Base-by-base conservation (phyloP, 1,140 invertebrate genomes). In the Elysia chlorotica region DNA sequence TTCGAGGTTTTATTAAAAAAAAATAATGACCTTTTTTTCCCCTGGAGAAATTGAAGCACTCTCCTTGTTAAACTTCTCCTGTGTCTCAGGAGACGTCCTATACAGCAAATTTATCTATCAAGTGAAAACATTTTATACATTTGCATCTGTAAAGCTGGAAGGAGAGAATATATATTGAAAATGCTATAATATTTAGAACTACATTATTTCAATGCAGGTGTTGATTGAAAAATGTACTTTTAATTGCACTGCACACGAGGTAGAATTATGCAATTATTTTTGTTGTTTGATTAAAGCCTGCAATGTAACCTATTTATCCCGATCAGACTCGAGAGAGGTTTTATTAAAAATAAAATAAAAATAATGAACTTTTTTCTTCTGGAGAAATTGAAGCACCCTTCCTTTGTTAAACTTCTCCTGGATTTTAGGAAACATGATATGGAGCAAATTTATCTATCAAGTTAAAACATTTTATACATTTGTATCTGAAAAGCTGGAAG, bases 241-340 rank as follows among this genome's bases (percentile, higher is more conserved):
- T n/a, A n/a, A n/a, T n/a, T n/a, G n/a, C n/a, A n/a, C n/a, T n/a
- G n/a, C n/a, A n/a, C n/a, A n/a, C n/a, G n/a, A n/a, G n/a, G n/a
- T n/a, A n/a, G n/a, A n/a, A n/a, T n/a, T n/a, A n/a, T n/a, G n/a
- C n/a, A n/a, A n/a, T n/a, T 48, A n/a, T 10, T 48, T 48, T 14
- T 48, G 10, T 10, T 48, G 41, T 48, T n/a, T 48, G n/a, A n/a
- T n/a, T 48, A 14, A 48, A 48, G 41, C 10, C 10, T 48, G 41
- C 10, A 10, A 10, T 14, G 10, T n/a, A 14, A 48, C 41, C 41
- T 65, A 30, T 17, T 65, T 36, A 21, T 30, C 6, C 17, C 35
- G 14, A 77, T 17, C 78, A 86, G 86, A 87, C 88, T 96, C 95
- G 74, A 97, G 95, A n/a, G n/a, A n/a, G n/a, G n/a, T n/a, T n/a